These are phyloP conservation scores for Chaetura pelagica DNA, from an alignment of 2,113 vertebrate genomes.

Conservation along the genomic window DNA sequence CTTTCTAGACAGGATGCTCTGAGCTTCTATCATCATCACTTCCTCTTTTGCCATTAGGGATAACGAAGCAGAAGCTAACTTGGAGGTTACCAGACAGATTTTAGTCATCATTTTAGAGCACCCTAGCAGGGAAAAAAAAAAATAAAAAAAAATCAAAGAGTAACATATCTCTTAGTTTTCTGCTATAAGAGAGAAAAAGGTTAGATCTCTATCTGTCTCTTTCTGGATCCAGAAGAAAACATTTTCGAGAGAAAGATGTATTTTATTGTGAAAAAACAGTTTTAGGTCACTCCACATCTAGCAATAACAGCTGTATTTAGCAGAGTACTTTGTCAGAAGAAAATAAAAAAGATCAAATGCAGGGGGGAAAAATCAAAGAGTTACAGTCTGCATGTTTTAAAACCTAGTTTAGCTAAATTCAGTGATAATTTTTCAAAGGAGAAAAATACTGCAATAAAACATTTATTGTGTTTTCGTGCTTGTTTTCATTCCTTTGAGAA, in stretches of 20 bases:
- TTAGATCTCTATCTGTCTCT: not conserved
- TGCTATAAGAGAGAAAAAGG: not conserved
- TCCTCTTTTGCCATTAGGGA: not conserved
- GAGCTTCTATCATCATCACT: not conserved
- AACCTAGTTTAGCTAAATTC: constrained; percentile 48
- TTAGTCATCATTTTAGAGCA: not conserved
- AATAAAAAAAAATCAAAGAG: not conserved
- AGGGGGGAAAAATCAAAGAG: constrained; percentile 20
- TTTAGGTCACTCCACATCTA: not conserved
- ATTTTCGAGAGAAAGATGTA: not conserved
- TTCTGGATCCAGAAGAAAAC: not conserved
- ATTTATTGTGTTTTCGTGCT: constrained; percentile 39
- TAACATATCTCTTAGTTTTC: not conserved
- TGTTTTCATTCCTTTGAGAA: constrained; percentile 41
- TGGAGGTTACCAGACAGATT: not conserved
- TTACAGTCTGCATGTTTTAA: constrained; percentile 26
- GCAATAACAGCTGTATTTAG: constrained; percentile 34
- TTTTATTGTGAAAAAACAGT: constrained; percentile 6
- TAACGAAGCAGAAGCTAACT: not conserved
- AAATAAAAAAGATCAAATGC: constrained; percentile 47
- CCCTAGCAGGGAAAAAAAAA: not conserved
- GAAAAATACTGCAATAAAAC: constrained; percentile 27
- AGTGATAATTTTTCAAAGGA: constrained; percentile 43
- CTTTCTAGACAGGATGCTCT: not conserved
- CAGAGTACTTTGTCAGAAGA: constrained; percentile 8